Base-by-base conservation (phyloP, 2,797 vertebrate species). In the Lateolabrax maculatus region DNA sequence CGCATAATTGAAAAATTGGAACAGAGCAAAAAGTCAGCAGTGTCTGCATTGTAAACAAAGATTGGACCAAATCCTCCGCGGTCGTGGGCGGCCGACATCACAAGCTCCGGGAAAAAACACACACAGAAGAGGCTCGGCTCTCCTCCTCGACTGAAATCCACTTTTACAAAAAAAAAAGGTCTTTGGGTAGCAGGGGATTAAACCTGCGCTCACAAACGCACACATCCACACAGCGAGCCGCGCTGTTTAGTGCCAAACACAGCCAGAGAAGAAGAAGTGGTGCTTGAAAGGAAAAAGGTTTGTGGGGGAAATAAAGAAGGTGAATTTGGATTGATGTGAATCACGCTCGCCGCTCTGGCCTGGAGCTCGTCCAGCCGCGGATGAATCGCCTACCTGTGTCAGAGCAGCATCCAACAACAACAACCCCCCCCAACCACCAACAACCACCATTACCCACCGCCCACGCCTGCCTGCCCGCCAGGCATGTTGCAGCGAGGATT, bases 271-370 rank as follows among this genome's bases (percentile, higher is more conserved):
- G 71, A 83, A 68, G 75, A 77, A 75, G 87, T 75, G 78, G 85
- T 79, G 78, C 83, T 89, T 73, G 70, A 84, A 86, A 69, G 74
- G 53, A 70, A 84, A 84, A 84, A 73, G 62, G 79, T 80, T 84
- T 78, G 79, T 39, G 82, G 81, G 78, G 72, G 68, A 58, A 79
- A 75, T 81, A 83, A 83, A 81, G 75, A 70, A 88, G 83, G 80
- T 85, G 86, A 83, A 79, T 86, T 74, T 86, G 87, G 89, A 86
- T 84, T 88, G 89, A 91, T 90, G 88, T 93, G 91, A 91, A 77
- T 91, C 92, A 90, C 61, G 9, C 83, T 90, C 66, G 52, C 57
- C 77, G 25, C 65, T 88, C 39, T 83, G 72, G 69, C 87, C 89
- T 34, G 88, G 85, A 91, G 77, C 79, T 64, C 51, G 57, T 84